Percentiles rank a stretch among this genome's conserved stretches.
phyloP scores from a whole-genome alignment of 2,888 invertebrate species.

The Cephus pulcher region DNA sequence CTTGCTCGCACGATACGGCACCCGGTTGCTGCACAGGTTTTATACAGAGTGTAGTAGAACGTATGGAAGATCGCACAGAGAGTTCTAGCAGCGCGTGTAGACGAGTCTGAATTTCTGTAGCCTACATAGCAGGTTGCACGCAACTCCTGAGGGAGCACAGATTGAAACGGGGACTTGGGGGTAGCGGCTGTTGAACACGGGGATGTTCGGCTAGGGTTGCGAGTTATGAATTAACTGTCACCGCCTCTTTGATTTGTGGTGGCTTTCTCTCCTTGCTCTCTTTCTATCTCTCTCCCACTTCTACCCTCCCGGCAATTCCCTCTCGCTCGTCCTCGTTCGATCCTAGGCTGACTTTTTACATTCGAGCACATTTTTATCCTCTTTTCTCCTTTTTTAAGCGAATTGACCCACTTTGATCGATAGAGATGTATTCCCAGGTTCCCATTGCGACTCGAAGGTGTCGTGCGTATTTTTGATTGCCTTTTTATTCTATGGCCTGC shows the following conservation, averaged over 20 bases:
- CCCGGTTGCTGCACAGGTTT: not conserved
- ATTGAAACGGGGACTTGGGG: constrained; percentile 41
- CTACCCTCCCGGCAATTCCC: not conserved
- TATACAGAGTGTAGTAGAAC: not conserved
- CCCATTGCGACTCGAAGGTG: constrained; percentile 25
- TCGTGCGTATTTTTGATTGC: constrained; percentile 4
- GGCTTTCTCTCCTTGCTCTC: constrained; percentile 26
- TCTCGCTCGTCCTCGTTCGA: not conserved
- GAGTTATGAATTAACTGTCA: constrained; percentile 58
- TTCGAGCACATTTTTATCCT: not conserved
- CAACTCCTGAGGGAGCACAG: constrained; percentile 42
- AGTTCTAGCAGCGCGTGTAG: not conserved
- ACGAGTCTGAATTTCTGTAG: not conserved
- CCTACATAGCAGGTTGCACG: constrained; percentile 30
- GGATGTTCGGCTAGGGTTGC: constrained; percentile 33
- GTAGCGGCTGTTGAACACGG: constrained; percentile 14
- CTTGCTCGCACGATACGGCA: not conserved
- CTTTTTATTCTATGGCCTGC: not conserved
- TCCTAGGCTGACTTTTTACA: too few relatives aligned
- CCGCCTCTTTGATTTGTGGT: constrained; percentile 52
- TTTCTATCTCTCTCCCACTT: not conserved
- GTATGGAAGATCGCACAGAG: not conserved
- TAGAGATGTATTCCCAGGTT: constrained; percentile 20
- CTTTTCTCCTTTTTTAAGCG: not conserved
- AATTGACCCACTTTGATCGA: constrained; percentile 47